phyloP scores from a whole-genome alignment of 2,113 vertebrate genomes.

The Gorsachius goisagi region DNA sequence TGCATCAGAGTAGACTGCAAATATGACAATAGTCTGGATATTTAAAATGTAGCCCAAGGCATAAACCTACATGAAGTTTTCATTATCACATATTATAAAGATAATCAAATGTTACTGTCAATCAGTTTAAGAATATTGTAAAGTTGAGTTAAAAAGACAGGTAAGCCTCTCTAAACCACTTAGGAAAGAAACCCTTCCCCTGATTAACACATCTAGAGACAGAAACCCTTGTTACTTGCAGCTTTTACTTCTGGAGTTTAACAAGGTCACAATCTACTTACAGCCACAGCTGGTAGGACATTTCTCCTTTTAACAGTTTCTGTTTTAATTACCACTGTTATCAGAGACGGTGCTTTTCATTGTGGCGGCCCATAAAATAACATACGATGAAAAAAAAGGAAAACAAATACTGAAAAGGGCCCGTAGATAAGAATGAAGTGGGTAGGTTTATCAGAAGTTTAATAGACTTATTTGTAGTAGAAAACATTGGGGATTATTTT shows the following conservation, averaged over 20 bases:
- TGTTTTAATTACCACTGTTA: not conserved
- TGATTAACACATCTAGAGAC: not conserved
- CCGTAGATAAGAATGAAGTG: not conserved
- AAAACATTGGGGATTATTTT: not conserved
- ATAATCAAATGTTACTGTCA: not conserved
- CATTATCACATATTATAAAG: not conserved
- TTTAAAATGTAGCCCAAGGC: constrained; percentile 13
- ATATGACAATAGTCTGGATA: not conserved
- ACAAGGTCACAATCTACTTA: not conserved
- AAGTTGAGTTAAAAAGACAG: not conserved
- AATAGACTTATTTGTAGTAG: not conserved
- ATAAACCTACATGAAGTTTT: not conserved
- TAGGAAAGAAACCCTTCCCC: not conserved
- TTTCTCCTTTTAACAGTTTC: not conserved
- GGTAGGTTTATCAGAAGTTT: not conserved
- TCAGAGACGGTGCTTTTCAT: not conserved
- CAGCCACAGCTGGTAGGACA: not conserved
- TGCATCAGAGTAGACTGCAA: not conserved
- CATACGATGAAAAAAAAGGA: not conserved
- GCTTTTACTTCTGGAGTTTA: not conserved
- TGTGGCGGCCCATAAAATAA: not conserved
- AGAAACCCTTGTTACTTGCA: not conserved
- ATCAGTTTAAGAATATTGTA: not conserved
- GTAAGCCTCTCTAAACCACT: not conserved
- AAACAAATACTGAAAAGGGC: not conserved